Evolutionary conservation across 2,888 invertebrate species (phyloP), one percentile per base, ranked within the genome.

Genomic region (Sclerodermus sp.): DNA sequence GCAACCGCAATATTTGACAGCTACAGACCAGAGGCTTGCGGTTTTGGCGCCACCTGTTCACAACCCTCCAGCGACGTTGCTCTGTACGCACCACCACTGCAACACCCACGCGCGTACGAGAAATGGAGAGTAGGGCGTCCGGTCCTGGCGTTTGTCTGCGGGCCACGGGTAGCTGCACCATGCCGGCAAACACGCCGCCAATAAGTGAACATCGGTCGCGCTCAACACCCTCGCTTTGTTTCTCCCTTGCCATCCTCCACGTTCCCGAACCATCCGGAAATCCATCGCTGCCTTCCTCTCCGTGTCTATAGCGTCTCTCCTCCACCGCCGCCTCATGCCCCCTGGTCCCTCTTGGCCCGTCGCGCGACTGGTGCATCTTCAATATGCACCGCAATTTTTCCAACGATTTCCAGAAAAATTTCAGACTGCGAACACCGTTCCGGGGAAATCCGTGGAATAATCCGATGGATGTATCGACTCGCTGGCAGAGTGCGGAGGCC

Each of bases 141-240:
- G 55, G 56, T 57, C 58, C 62, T 57, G 52, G 56, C 56, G 56
- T 56, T 62, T 61, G 62, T 62, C 66, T 62, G 64, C 64, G 66
- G 62, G 58, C 57, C 57, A 63, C 54, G 58, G 58, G 54, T 60
- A 64, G 64, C 57, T 64, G 71, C 73, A 71, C 74, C 76, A 76
- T 77, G 71, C 76, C 68, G 76, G 71, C 72, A 73, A 70, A 77
- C 76, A 77, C 71, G 74, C 75, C 72, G 67, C 76, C 77, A 77
- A 77, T 77, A 77, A 77, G 75, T 72, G 77, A 77, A 76, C 77
- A 76, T 76, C 74, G 73, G 69, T 73, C 69, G 72, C 71, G 66
- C 70, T 71, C 68, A 62, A 67, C 71, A 68, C 65, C 64, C 70
- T 62, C 65, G 60, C 66, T 70, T 66, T 63, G 60, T 67, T 67